These are phyloP conservation scores for Azemiops feae DNA, from an alignment of 2,113 vertebrate genomes.

Conservation along the genomic window DNA sequence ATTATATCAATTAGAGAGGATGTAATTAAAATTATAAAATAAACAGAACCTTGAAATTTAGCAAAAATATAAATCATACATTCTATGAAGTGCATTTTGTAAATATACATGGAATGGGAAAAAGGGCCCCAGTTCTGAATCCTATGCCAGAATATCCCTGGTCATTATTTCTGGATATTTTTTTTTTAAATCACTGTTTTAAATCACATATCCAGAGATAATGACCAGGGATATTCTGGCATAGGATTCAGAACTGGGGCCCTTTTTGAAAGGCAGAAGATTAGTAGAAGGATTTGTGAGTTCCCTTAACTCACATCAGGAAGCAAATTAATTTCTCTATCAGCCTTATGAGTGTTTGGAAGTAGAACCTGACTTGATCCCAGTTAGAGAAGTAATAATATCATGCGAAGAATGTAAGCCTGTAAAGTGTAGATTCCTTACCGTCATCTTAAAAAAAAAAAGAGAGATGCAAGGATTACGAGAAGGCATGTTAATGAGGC, in stretches of 20 bases:
- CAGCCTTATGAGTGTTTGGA: not conserved
- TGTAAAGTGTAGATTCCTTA: not conserved
- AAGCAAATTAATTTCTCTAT: conserved; percentile 14
- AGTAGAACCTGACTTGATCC: conserved; percentile 9
- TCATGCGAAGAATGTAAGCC: conserved; percentile 20
- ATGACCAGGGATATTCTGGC: not conserved
- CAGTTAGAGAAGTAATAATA: conserved; percentile 16
- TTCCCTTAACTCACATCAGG: conserved; percentile 6
- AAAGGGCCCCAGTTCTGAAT: not conserved
- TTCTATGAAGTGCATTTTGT: not conserved
- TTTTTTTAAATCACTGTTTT: not conserved
- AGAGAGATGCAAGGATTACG: conserved; percentile 21
- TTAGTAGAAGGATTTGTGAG: conserved; percentile 5
- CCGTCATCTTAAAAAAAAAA: not conserved
- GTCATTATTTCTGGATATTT: not conserved
- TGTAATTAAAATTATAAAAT: not conserved
- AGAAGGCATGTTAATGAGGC: conserved; percentile 34
- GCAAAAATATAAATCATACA: not conserved
- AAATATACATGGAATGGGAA: not conserved
- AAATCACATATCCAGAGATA: not conserved
- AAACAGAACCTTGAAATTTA: not conserved
- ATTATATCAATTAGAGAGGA: not conserved
- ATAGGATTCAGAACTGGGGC: not conserved
- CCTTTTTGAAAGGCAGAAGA: conserved; percentile 19
- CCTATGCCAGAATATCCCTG: not conserved